Evolutionary conservation across 2,888 invertebrate species (phyloP), one percentile per base, ranked within the genome.

Genomic region (Baronia brevicornis): DNA sequence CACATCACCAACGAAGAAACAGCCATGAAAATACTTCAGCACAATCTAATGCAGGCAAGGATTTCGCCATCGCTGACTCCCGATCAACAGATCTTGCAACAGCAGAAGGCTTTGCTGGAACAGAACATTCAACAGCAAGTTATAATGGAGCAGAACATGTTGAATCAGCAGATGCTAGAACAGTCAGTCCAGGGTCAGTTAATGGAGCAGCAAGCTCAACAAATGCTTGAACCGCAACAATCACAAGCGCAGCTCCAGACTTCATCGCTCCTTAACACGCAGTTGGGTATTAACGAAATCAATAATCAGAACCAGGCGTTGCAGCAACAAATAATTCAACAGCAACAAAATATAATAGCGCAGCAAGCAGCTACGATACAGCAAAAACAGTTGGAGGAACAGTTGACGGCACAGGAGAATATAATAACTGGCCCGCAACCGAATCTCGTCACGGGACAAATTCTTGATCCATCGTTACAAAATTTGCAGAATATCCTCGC

Each of bases 1-100:
- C 82, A 84, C 38, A 78, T 75, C 5, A 70, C 73, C 44, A 77
- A 71, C 39, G 80, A 80, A 35, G 84, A 85, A 43, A 75, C 85
- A 26, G 78, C 85, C 21, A 82, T 89, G 66, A 87, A 88, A 53
- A 77, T 87, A 39, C 70, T 88, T 18, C 87, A 87, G 40, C 87
- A 88, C 44, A 87, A 87, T 45, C 72, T 86, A 22, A 84, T 87
- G 54, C 87, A 85, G 48, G 77, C 80, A 20, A 56, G 85, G 34
- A 74, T 80, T 47, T 78, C 84, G 8, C 84, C 84, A 5, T 52
- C 59, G 12, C 42, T 72, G 21, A 46, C 48, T 18, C 34, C 66
- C 1, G 71, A 72, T 33, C 73, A 73, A 43, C 70, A 70, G 28
- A 49, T 63, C 19, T 46, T 73, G 7, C 62, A 72, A 37, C 73